Evolutionary conservation across 2,797 vertebrate species (phyloP).

Genomic region (Sebastes oblongus): DNA sequence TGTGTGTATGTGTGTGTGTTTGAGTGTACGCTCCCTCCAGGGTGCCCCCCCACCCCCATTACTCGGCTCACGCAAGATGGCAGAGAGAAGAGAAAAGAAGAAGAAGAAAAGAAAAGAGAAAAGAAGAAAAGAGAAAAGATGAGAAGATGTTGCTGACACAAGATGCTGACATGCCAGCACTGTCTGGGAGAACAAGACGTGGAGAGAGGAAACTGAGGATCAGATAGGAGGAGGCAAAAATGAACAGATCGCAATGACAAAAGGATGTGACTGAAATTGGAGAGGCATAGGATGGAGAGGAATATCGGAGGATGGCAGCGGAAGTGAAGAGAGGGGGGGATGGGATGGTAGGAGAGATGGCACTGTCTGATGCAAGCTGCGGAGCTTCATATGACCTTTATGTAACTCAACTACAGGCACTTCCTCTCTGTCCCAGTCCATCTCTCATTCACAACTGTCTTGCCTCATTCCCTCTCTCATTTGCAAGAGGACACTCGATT

Average conservation of each 20-base stretch:
- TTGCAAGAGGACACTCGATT: constrained; percentile 1
- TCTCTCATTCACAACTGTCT: constrained; percentile 31
- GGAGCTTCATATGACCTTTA: constrained; percentile 68
- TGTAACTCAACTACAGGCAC: constrained; percentile 53
- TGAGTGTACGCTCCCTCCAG: constrained; percentile 16
- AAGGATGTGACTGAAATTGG: constrained; percentile 69
- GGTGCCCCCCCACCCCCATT: not conserved
- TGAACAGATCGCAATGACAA: constrained; percentile 57
- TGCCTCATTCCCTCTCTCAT: not conserved
- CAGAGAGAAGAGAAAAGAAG: not conserved
- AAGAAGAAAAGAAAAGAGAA: not conserved
- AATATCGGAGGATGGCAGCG: constrained; percentile 47
- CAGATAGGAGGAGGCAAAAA: constrained; percentile 50
- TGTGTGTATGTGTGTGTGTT: not conserved
- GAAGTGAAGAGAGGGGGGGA: constrained; percentile 14
- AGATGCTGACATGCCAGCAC: constrained; percentile 51
- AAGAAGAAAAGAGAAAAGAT: not conserved
- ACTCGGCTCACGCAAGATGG: constrained; percentile 29
- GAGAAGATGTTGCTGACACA: constrained; percentile 45
- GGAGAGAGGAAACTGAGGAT: constrained; percentile 52
- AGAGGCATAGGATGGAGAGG: constrained; percentile 61
- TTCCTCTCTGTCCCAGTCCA: constrained; percentile 36
- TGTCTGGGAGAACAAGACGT: constrained; percentile 16
- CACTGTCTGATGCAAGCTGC: constrained; percentile 40
- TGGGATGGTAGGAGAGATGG: not conserved